Base-by-base conservation (phyloP, 1,140 invertebrate species). In the Neodiprion pinetum region DNA sequence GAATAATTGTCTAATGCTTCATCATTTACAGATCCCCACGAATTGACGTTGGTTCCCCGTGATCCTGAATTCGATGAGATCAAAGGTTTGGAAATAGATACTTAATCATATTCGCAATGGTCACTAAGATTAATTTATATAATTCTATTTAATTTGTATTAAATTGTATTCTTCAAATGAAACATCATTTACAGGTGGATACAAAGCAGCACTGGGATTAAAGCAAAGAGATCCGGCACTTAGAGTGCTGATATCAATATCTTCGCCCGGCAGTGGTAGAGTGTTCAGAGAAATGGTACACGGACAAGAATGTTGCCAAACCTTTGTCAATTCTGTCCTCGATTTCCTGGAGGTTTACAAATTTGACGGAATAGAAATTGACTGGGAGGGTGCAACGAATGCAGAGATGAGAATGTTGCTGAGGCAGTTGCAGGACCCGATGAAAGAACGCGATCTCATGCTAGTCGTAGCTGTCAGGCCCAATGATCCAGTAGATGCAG, bases 351-450 rank as follows among this genome's bases (percentile, higher is more conserved):
- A 88, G 21, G 82, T 89, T 71, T 86, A 91, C 74, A 84, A 88
- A 8, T 92, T 93, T 74, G 92, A 93, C 80, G 93, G 93, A 0
- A 78, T 93, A 0, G 92, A 93, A 74, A 81, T 93, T 1, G 90
- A 93, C 70, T 93, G 92, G 92, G 89, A 91, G 66, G 87, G 87
- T 71, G 61, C 74, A 50, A 69, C 79, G 14, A 72, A 70, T 48
- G 49, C 8, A 72, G 80, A 71, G 50, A 84, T 81, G 1, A 83
- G 82, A 65, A 71, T 74, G 11, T 21, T 88, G 0, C 48, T 86
- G 1, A 69, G 71, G 5, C 70, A 78, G 0, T 67, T 87, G 0
- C 75, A 79, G 4, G 68, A 48, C 0, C 48, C 78, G 1, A 50
- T 88, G 8, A 70, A 65, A 5, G 74, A 80, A 8, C 70, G 71